Base-by-base conservation (phyloP, 2,113 vertebrate genomes). In the Lepus timidus region DNA sequence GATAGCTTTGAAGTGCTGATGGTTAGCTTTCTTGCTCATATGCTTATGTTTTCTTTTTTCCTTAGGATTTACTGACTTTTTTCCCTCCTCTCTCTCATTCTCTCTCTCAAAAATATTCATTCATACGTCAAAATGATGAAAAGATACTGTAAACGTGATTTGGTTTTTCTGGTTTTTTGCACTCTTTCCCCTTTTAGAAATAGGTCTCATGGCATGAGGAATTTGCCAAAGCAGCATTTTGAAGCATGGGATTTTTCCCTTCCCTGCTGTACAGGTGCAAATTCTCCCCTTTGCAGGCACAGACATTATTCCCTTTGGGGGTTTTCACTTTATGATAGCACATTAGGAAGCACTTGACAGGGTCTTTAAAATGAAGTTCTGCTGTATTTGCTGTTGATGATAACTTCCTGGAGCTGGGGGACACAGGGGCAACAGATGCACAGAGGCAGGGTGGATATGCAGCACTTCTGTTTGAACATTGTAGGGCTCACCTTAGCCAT, bases 61-160 rank as follows among this genome's bases (percentile, higher is more conserved):
- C 64, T 39, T 39, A 86, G 55, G 79, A 93, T 78, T 88, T 95
- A 95, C 90, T 74, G 78, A 85, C 74, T 93, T 87, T 71, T 51
- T 75, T 10, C 13, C 17, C 33, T 13, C 8, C 22, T 36, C 0
- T 74, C 22, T 74, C 73, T 75, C 19, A 12, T 49, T 51, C 2
- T 31, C 6, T 23, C n/a, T 22, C 9, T 5, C 29, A 19, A 71
- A 62, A 58, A 22, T 25, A 82, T 89, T 89, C 88, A 91, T 94
- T 94, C 85, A 85, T 96, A 90, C 78, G 94, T 95, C 91, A 96
- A 75, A 96, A 96, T 95, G 88, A 96, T 96, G 82, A 95, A 96
- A 96, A 96, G 96, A 95, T 91, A 62, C 79, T 81, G 68, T 96
- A 88, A 93, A 75, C 89, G 92, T 82, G 81, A 51, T 91, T 95